Evolutionary conservation across 2,888 invertebrate genomes (phyloP).

Genomic region (Agrochola lota): DNA sequence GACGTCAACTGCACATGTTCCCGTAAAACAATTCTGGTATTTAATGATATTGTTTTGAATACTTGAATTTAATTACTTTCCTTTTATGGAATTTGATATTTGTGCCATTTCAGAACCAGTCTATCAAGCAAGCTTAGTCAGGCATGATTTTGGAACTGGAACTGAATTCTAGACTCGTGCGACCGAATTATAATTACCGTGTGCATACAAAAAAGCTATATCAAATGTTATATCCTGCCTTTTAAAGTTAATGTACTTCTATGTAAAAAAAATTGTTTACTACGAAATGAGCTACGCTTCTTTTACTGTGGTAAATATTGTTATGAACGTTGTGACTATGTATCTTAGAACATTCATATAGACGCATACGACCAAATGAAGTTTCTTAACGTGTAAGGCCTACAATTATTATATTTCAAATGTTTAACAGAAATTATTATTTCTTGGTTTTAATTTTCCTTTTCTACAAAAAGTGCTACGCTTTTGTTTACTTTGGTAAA

Average conservation of each 20-base stretch:
- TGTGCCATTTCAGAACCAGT: constrained; percentile 29
- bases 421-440: no score
- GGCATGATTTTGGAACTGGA: background rate
- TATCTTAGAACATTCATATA: background rate
- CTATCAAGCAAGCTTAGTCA: constrained; percentile 4
- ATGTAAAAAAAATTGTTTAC: no score
- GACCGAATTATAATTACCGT: constrained; percentile 15
- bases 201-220: constrained; percentile 3
- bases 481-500: background rate
- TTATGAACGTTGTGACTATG: background rate
- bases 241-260: background rate
- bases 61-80: constrained; percentile 26
- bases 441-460: background rate
- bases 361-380: no score
- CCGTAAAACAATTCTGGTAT: background rate
- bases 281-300: background rate
- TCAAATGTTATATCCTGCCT: constrained; percentile 8
- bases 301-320: background rate
- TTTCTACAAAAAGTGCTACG: constrained; percentile 10
- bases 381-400: no score
- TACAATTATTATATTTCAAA: no score
- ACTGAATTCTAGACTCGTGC: constrained; percentile 41
- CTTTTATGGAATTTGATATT: constrained; percentile 27
- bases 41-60: constrained; percentile 2
- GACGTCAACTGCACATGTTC: background rate